Evolutionary conservation across 2,888 invertebrate genomes (phyloP).

Genomic region (Aromia moschata): DNA sequence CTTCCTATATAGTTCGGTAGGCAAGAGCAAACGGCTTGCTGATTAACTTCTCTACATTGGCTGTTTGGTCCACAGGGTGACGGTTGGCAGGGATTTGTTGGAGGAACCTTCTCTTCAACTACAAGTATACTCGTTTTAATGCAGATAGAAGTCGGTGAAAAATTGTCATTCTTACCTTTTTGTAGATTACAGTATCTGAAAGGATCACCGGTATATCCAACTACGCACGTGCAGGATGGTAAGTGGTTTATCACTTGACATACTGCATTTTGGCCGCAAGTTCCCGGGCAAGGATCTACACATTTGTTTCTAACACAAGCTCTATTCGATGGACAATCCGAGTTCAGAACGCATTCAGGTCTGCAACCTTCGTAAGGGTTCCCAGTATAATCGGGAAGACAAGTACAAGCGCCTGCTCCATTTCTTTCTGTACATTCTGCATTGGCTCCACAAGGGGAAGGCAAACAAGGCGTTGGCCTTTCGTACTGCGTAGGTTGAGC

Average conservation of each 20-base stretch:
- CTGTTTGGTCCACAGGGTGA: constrained; percentile 80
- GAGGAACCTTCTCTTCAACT: constrained; percentile 61
- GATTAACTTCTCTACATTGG: constrained; percentile 70
- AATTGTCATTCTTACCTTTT: constrained; percentile 24
- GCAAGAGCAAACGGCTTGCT: constrained; percentile 64
- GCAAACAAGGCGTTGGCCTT: constrained; percentile 70
- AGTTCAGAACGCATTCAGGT: constrained; percentile 82
- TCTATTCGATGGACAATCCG: constrained; percentile 75
- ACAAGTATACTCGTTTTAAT: constrained; percentile 10
- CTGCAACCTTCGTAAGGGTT: constrained; percentile 81
- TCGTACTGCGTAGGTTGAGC: constrained; percentile 52
- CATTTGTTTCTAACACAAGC: constrained; percentile 81
- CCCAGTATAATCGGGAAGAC: constrained; percentile 77
- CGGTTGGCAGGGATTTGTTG: constrained; percentile 72
- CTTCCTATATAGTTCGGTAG: constrained; percentile 62
- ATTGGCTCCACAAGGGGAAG: constrained; percentile 82
- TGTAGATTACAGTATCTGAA: constrained; percentile 64
- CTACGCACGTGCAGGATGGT: constrained; percentile 78
- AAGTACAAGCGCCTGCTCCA: constrained; percentile 75
- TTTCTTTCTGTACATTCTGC: constrained; percentile 69
- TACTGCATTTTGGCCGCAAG: constrained; percentile 79
- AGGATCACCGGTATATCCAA: constrained; percentile 75
- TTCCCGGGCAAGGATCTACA: constrained; percentile 79
- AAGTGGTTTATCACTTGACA: constrained; percentile 82
- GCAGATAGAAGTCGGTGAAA: neutral